Conservation (phyloP, 2,888 invertebrate genomes). For the Synanthedon formicaeformis region DNA sequence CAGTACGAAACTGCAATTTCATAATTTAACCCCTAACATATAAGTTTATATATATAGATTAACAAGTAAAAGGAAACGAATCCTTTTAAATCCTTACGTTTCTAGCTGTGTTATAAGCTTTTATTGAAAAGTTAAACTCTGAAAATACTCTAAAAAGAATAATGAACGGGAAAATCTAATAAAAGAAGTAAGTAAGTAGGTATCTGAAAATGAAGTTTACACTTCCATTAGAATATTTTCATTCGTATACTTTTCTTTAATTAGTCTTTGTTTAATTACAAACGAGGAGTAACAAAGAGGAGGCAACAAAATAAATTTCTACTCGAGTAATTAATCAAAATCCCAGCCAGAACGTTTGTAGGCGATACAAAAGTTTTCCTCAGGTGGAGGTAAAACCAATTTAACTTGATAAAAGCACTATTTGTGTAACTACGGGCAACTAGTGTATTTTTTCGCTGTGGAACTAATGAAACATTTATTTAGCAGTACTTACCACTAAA, state of each 20-base stretch:
- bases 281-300: slow-evolving; percentile 2
- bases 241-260: not conserved
- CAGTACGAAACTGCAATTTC: too few relatives aligned
- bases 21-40: too few relatives aligned
- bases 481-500: slow-evolving; percentile 17
- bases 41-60: too few relatives aligned
- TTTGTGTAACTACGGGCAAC: slow-evolving; percentile 31
- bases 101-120: too few relatives aligned
- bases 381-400: slow-evolving; percentile 34
- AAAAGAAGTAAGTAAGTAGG: too few relatives aligned
- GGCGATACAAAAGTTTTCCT: slow-evolving; percentile 28
- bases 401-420: slow-evolving; percentile 44
- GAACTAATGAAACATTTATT: slow-evolving; percentile 42
- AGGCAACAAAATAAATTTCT: not conserved
- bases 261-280: slow-evolving; percentile 1
- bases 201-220: too few relatives aligned
- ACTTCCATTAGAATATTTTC: too few relatives aligned
- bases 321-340: slow-evolving; percentile 12
- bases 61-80: too few relatives aligned
- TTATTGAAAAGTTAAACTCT: too few relatives aligned
- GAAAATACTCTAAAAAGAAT: too few relatives aligned
- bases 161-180: too few relatives aligned
- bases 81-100: too few relatives aligned
- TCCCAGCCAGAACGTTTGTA: slow-evolving; percentile 9
- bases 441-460: slow-evolving; percentile 29